Base-by-base conservation (phyloP, 2,888 invertebrate species). In the Drosophila differens region DNA sequence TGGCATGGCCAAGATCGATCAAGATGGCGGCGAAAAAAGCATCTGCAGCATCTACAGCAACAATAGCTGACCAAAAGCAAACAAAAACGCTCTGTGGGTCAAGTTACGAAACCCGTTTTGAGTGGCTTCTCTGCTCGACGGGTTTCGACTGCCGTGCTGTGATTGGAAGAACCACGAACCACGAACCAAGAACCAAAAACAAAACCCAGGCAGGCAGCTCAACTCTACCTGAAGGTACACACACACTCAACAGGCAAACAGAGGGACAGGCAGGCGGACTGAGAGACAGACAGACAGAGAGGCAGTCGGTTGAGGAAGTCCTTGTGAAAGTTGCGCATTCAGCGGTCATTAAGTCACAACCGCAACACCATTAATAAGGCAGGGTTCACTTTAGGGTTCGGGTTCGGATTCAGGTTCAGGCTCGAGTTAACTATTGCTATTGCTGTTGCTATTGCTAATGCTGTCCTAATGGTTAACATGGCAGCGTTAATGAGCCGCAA, bases 401-500 rank as follows among this genome's bases (percentile, higher is more conserved):
- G 54, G 14, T 25, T 47, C 35, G 30, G 39, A 58, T 58, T 60
- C 37, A 41, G 33, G 54, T 32, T 33, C 14, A 37, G 44, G 35
- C 44, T 22, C 14, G 37, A 37, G 35, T 22, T 49, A 28, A 9
- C 25, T 28, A 30, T 52, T 30, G n/a, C 52, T n/a, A 16, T 57
- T 57, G 25, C 44, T 12, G 5, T 0, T 25, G 35, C 37, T 19
- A 39, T 58, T 41, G 39, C 47, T 33, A 12, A 49, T 57, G 49
- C 63, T 60, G 63, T 75, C 81, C 83, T 82, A 80, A 85, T 83
- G 86, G 68, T 62, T 76, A 82, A 85, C 82, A 79, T 61, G 72
- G 54, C 69, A 35, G 65, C 81, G 72, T 66, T 85, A 85, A 85
- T 85, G 85, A 85, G 89, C 76, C 90, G 69, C 83, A 85, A 77